Evolutionary conservation across 2,797 vertebrate species (phyloP).

Genomic region (Carapus acus): DNA sequence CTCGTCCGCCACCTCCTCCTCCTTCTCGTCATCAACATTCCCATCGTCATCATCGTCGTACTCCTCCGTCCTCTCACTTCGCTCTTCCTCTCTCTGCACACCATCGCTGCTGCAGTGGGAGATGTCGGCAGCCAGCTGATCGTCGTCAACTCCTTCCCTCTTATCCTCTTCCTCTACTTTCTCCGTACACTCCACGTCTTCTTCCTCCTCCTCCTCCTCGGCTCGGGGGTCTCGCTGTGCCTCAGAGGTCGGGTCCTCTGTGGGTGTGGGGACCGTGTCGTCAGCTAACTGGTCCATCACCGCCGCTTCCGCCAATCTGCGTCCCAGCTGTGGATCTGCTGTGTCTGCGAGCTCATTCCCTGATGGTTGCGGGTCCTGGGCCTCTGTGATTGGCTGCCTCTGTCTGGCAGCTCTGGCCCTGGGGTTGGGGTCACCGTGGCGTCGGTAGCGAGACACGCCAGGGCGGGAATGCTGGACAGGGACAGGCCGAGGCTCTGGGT

Average conservation of each 20-base stretch:
- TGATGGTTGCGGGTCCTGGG: constrained; percentile 12
- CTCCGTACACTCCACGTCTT: constrained; percentile 11
- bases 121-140: constrained; percentile 19
- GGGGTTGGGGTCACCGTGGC: constrained; percentile 65
- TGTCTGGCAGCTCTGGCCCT: constrained; percentile 51
- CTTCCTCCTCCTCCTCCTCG: constrained; percentile 27
- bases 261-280: constrained; percentile 40
- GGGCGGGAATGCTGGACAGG: constrained; percentile 51
- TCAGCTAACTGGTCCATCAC: constrained; percentile 21
- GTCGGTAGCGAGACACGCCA: constrained; percentile 62
- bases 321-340: constrained; percentile 20
- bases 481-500: constrained; percentile 25
- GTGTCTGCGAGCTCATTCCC: constrained; percentile 19
- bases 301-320: constrained; percentile 10
- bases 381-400: constrained; percentile 40
- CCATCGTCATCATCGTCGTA: constrained; percentile 37
- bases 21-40: constrained; percentile 40
- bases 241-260: constrained; percentile 21
- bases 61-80: constrained; percentile 25
- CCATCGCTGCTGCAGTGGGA: constrained; percentile 7
- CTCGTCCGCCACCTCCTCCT: constrained; percentile 30
- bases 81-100: constrained; percentile 15
- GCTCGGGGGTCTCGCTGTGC: constrained; percentile 7
- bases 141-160: constrained; percentile 10
- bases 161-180: constrained; percentile 29